Conservation (phyloP, 2,888 invertebrate species). For the Tipula confusa region DNA sequence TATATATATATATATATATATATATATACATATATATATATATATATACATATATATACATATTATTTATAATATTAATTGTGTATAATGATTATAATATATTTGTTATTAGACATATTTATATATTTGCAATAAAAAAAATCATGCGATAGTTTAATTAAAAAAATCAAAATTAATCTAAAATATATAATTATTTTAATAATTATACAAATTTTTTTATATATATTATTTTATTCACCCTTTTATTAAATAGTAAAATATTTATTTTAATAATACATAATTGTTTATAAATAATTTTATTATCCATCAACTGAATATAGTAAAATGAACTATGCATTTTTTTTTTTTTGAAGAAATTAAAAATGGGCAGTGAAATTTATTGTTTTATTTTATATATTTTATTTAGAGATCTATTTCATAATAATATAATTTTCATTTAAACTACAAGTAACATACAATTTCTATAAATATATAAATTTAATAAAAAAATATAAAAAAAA, state of each 20-base stretch:
- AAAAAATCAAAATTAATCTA: conserved; percentile 13
- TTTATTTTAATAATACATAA: conserved; percentile 14
- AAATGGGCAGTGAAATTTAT: conserved; percentile 6
- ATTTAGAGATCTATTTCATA: not conserved
- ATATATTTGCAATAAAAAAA: not conserved
- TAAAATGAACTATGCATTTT: not conserved
- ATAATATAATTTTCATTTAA: not conserved
- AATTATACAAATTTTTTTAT: not conserved
- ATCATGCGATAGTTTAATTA: not conserved
- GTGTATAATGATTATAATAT: not conserved
- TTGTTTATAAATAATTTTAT: not conserved
- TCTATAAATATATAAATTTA: conserved; percentile 16
- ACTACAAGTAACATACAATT: not conserved
- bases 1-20: not conserved
- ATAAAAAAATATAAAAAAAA: not conserved
- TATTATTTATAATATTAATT: not conserved
- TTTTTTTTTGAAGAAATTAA: not conserved
- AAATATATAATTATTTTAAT: not conserved
- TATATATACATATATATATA: not conserved
- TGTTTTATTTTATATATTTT: not conserved
- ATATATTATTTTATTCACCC: not conserved
- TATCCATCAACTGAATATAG: not conserved
- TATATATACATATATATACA: not conserved
- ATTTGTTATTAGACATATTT: not conserved
- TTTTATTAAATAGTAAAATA: not conserved